These are phyloP conservation scores for Atherinomorus stipes DNA, from an alignment of 2,113 vertebrate species.

Conservation along the genomic window DNA sequence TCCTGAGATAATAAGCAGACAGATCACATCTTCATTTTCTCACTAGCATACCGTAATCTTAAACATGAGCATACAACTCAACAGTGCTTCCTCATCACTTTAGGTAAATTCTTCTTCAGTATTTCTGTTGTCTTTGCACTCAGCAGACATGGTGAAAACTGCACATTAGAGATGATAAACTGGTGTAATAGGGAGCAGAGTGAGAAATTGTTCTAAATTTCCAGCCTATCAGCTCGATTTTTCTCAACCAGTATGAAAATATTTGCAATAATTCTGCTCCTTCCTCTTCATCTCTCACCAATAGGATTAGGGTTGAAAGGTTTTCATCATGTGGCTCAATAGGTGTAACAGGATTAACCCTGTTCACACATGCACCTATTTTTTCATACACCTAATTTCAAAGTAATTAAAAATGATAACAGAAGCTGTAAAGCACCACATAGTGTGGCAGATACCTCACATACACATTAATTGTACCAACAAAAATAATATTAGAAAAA, in stretches of 20 bases:
- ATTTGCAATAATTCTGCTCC: background rate
- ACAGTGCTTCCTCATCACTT: background rate
- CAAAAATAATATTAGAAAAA: no score
- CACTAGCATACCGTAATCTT: background rate
- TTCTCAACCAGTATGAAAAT: slow-evolving; percentile 4
- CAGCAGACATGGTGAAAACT: background rate
- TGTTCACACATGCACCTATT: slow-evolving; percentile 15
- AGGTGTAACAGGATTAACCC: background rate
- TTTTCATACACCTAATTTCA: background rate
- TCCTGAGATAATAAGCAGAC: background rate
- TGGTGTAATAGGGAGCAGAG: background rate
- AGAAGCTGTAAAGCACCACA: background rate
- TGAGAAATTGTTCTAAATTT: background rate
- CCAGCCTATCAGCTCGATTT: slow-evolving; percentile 14
- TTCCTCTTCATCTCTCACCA: slow-evolving; percentile 11
- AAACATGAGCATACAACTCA: background rate
- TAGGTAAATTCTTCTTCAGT: background rate
- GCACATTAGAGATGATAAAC: slow-evolving; percentile 3
- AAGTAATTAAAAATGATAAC: background rate
- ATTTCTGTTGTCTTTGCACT: slow-evolving; percentile 2
- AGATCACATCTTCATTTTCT: background rate
- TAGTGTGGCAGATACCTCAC: background rate
- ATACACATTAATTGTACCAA: background rate
- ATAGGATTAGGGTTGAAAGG: slow-evolving; percentile 16
- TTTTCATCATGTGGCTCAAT: slow-evolving; percentile 23